Percentiles rank a stretch among this genome's conserved stretches.
These are phyloP conservation scores for Gnathonemus echidnorhynchus DNA, from an alignment of 2,113 vertebrate genomes.

Conservation along the genomic window DNA sequence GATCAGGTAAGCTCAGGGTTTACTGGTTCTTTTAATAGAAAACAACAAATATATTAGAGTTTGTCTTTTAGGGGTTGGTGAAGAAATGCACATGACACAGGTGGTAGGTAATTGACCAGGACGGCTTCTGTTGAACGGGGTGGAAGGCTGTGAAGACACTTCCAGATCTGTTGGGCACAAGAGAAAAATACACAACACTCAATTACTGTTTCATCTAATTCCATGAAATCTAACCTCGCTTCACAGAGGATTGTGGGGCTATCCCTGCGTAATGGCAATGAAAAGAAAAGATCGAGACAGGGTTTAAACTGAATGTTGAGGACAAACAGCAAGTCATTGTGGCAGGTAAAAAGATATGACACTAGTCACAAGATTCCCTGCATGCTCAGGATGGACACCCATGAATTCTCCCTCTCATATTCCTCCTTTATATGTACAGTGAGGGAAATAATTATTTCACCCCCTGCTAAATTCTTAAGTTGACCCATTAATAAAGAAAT, in stretches of 20 bases:
- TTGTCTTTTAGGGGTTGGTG: neutral
- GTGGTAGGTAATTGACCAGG: neutral
- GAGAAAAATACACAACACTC: neutral
- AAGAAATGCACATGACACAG: neutral
- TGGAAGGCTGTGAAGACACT: neutral
- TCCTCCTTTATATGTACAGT: slow-evolving; percentile 39
- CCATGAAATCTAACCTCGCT: neutral
- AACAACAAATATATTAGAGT: slow-evolving; percentile 26
- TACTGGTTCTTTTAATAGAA: slow-evolving; percentile 39
- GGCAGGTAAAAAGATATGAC: neutral
- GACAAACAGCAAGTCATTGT: neutral
- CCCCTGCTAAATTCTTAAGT: too few relatives aligned
- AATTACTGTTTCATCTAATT: neutral
- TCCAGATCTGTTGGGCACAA: neutral
- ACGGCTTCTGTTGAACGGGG: neutral
- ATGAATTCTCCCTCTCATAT: slow-evolving; percentile 31
- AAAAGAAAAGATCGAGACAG: neutral
- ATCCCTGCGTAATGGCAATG: neutral
- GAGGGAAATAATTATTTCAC: too few relatives aligned
- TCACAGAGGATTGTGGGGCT: neutral
- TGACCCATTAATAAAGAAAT: too few relatives aligned
- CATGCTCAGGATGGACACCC: neutral
- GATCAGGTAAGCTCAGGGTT: slow-evolving; percentile 41
- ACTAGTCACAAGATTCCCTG: neutral
- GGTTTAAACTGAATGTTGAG: neutral